These are phyloP conservation scores for Lithophane socia DNA, from an alignment of 2,888 invertebrate species.

Conservation along the genomic window DNA sequence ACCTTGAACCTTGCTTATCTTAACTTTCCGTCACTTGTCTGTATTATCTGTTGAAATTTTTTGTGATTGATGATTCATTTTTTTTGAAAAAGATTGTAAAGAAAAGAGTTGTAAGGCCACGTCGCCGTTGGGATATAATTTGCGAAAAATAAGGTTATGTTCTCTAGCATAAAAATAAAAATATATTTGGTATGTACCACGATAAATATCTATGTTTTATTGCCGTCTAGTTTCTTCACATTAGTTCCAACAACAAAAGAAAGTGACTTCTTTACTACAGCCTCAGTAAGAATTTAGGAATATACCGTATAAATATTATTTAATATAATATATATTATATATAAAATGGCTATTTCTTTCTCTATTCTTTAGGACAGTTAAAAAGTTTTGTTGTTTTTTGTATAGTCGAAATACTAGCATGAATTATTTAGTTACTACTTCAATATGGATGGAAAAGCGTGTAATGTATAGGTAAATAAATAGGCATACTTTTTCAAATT, in stretches of 20 bases:
- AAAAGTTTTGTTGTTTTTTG: neutral
- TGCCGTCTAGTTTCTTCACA: conserved; percentile 12
- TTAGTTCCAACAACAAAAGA: conserved; percentile 33
- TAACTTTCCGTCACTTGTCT: neutral
- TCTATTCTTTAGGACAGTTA: neutral
- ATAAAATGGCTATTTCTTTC: neutral
- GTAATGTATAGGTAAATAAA: neutral
- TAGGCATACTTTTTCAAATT: neutral
- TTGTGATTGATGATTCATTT: conserved; percentile 46
- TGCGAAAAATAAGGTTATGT: conserved; percentile 4
- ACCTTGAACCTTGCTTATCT: neutral
- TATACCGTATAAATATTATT: no score
- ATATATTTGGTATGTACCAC: neutral
- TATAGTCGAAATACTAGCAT: no score
- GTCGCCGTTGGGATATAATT: conserved; percentile 15
- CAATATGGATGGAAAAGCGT: neutral
- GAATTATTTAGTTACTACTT: neutral
- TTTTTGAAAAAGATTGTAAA: conserved; percentile 18
- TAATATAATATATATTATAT: no score
- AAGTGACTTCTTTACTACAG: neutral
- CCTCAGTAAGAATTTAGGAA: conserved; percentile 10
- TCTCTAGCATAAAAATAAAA: conserved; percentile 1
- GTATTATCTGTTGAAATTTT: conserved; percentile 9
- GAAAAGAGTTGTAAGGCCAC: conserved; percentile 18
- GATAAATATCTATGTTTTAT: conserved; percentile 40